Evolutionary conservation across 1,140 invertebrate species (phyloP).

Genomic region (Acromyrmex charruanus): DNA sequence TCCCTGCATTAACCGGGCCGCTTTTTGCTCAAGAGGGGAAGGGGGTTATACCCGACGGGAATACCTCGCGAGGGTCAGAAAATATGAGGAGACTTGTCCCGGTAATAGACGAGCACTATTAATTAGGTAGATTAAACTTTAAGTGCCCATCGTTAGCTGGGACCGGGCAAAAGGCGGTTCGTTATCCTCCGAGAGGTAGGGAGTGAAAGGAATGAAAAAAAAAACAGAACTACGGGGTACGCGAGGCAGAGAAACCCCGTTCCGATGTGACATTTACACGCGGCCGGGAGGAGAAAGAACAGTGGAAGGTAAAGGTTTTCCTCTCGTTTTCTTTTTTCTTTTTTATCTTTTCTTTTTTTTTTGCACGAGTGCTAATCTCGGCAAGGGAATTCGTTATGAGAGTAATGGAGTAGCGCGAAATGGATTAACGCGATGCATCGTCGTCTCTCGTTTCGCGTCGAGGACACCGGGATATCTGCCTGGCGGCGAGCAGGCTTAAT

Average conservation of each 20-base stretch:
- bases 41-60: slow-evolving; percentile 64
- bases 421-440: slow-evolving; percentile 50
- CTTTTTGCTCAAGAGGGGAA: slow-evolving; percentile 69
- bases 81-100: slow-evolving; percentile 77
- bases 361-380: slow-evolving; percentile 52
- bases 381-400: slow-evolving; percentile 56
- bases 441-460: slow-evolving; percentile 21
- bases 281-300: slow-evolving; percentile 32
- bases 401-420: slow-evolving; percentile 55
- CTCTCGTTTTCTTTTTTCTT: background rate
- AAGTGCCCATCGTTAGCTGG: slow-evolving; percentile 80
- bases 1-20: slow-evolving; percentile 74
- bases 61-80: slow-evolving; percentile 72
- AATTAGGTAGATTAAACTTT: slow-evolving; percentile 83
- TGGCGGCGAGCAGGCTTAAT: background rate
- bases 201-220: slow-evolving; percentile 52
- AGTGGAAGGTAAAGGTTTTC: slow-evolving; percentile 44
- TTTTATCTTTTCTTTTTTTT: background rate
- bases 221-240: background rate
- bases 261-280: slow-evolving; percentile 60
- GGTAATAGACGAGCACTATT: slow-evolving; percentile 82
- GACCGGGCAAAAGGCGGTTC: slow-evolving; percentile 66
- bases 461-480: background rate
- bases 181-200: slow-evolving; percentile 67
- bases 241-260: slow-evolving; percentile 16